Percentiles rank a stretch among this genome's conserved stretches.
Evolutionary conservation across 2,113 vertebrate species (phyloP).

Genomic region (Xiphias gladius): DNA sequence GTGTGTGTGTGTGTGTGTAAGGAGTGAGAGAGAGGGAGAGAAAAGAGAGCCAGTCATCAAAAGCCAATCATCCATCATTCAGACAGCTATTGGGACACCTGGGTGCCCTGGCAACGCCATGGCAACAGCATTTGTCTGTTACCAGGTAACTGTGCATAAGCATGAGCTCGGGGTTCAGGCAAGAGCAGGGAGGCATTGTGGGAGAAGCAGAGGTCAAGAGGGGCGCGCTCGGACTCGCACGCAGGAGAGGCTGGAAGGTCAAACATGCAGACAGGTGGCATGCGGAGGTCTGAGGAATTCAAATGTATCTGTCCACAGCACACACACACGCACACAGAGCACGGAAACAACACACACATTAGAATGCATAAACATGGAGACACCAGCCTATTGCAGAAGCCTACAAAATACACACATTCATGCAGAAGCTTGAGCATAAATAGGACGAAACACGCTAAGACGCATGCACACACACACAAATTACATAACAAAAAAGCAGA

Average conservation of each 20-base stretch:
- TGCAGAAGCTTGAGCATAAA: background rate
- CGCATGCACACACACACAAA: background rate
- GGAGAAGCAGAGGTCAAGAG: conserved; percentile 47
- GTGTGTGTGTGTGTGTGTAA: background rate
- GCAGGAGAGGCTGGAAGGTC: conserved; percentile 43
- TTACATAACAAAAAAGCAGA: background rate
- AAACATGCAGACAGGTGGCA: conserved; percentile 43
- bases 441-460: background rate
- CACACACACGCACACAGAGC: background rate
- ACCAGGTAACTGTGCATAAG: conserved; percentile 62
- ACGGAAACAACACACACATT: background rate
- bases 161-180: conserved; percentile 50
- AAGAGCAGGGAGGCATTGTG: conserved; percentile 34
- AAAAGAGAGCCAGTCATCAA: conserved; percentile 16
- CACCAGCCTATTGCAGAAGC: background rate
- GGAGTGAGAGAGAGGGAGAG: too few species aligned
- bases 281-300: conserved; percentile 12
- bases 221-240: background rate
- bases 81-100: conserved; percentile 62
- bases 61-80: conserved; percentile 60
- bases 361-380: background rate
- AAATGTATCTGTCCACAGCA: background rate
- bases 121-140: conserved; percentile 70
- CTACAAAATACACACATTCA: background rate
- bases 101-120: conserved; percentile 51